A percentile compares a stretch with the other conserved stretches of the same genome.
Conservation (phyloP, 2,797 vertebrate species). For the Crenichthys baileyi region DNA sequence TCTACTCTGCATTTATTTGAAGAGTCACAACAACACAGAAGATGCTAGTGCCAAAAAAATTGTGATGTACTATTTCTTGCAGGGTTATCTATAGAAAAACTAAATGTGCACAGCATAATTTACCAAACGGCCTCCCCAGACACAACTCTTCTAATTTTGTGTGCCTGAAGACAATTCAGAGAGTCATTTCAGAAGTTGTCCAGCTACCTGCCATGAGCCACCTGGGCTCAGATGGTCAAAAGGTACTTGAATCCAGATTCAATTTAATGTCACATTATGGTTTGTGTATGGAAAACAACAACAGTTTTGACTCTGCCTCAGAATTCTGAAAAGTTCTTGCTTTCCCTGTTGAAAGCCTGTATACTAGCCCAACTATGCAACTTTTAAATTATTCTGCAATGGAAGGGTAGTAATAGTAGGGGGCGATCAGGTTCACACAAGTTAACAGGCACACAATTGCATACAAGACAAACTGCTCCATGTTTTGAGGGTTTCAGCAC, state of each 20-base stretch:
- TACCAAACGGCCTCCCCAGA: neutral
- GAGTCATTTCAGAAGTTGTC: neutral
- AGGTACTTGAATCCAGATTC: constrained; percentile 3
- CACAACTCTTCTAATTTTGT: constrained; percentile 1
- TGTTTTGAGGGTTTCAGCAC: constrained; percentile 23
- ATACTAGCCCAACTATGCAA: neutral
- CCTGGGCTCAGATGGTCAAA: neutral
- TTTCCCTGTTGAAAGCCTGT: neutral
- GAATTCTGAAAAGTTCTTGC: neutral
- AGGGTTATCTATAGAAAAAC: constrained; percentile 12
- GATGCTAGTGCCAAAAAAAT: neutral
- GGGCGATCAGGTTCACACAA: neutral
- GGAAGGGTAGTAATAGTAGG: neutral
- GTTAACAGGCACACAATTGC: constrained; percentile 7
- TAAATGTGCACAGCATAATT: constrained; percentile 10
- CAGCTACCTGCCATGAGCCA: neutral
- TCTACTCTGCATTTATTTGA: neutral
- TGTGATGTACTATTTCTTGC: neutral
- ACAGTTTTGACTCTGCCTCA: neutral
- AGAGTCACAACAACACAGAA: neutral
- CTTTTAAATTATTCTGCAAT: neutral
- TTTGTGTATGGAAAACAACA: neutral
- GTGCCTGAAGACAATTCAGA: neutral
- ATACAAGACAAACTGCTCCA: constrained; percentile 10
- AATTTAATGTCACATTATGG: constrained; percentile 2